Evolutionary conservation across 2,113 vertebrate species (phyloP).

Genomic region (Prionailurus viverrinus): DNA sequence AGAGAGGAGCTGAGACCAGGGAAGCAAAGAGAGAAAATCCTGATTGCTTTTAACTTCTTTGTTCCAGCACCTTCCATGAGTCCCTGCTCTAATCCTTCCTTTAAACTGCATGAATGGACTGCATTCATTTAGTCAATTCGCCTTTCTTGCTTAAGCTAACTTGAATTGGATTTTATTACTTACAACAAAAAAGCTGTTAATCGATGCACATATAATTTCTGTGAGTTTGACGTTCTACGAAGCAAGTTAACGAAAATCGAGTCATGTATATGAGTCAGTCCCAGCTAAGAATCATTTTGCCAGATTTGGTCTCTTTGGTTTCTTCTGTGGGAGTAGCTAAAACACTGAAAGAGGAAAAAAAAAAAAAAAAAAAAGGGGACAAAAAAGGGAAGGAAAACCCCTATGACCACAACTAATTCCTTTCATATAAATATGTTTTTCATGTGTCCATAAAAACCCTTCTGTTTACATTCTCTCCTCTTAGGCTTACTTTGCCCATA

Average conservation of each 20-base stretch:
- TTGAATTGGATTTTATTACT: conserved; percentile 62
- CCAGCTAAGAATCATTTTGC: neutral
- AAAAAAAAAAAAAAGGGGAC: neutral
- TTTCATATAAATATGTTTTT: conserved; percentile 51
- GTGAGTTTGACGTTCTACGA: neutral
- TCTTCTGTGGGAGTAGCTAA: neutral
- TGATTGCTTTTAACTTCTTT: neutral
- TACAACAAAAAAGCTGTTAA: conserved; percentile 55
- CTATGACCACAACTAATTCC: neutral
- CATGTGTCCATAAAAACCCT: neutral
- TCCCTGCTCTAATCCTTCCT: neutral
- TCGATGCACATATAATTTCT: conserved; percentile 20
- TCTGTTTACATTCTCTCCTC: conserved; percentile 57
- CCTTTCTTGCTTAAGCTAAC: conserved; percentile 62
- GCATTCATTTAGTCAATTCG: neutral
- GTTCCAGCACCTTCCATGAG: neutral
- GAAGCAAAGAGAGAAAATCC: neutral
- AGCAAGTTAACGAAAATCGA: conserved; percentile 49
- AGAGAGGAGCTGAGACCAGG: neutral
- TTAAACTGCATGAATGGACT: neutral
- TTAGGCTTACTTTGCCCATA: conserved; percentile 44
- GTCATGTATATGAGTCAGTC: neutral
- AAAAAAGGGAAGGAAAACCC: neutral
- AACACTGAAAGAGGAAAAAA: neutral
- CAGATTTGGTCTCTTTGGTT: neutral